phyloP scores from a whole-genome alignment of 2,113 vertebrate genomes.

The Solenodon paradoxus region DNA sequence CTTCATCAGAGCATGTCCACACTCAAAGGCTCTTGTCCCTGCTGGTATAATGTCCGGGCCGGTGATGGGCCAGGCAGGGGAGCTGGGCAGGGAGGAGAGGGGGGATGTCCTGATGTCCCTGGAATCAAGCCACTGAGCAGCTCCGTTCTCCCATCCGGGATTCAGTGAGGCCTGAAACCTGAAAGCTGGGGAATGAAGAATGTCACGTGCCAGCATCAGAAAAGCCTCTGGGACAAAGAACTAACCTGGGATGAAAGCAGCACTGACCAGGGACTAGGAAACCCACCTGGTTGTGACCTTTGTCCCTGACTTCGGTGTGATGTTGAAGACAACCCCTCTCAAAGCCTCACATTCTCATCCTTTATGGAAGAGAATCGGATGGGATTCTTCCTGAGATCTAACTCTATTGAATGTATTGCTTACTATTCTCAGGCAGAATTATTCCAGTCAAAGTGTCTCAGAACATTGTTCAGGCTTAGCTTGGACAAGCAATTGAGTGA shows the following conservation, averaged over 20 bases:
- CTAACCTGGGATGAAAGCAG: background rate
- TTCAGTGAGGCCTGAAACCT: background rate
- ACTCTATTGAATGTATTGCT: constrained; percentile 40
- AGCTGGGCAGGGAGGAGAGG: too few species aligned
- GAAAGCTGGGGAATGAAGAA: background rate
- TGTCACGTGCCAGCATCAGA: too few species aligned
- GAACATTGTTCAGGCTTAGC: background rate
- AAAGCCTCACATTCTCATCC: background rate
- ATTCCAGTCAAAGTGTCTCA: constrained; percentile 35
- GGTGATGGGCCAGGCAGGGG: background rate
- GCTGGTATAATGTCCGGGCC: background rate
- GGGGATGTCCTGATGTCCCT: background rate
- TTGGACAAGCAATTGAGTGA: constrained; percentile 29
- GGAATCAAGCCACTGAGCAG: background rate
- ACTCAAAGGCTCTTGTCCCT: background rate
- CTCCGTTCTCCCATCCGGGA: background rate
- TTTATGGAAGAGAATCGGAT: background rate
- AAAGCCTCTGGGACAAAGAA: background rate
- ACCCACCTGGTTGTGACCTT: background rate
- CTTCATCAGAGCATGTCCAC: too few species aligned
- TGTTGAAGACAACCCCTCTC: background rate
- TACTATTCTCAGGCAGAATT: constrained; percentile 39
- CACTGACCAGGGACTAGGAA: background rate
- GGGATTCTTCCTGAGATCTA: background rate
- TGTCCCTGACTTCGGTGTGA: too few species aligned